Evolutionary conservation across 2,888 invertebrate species (phyloP), one percentile per base, ranked within the genome.

Genomic region (Papilio elwesi): DNA sequence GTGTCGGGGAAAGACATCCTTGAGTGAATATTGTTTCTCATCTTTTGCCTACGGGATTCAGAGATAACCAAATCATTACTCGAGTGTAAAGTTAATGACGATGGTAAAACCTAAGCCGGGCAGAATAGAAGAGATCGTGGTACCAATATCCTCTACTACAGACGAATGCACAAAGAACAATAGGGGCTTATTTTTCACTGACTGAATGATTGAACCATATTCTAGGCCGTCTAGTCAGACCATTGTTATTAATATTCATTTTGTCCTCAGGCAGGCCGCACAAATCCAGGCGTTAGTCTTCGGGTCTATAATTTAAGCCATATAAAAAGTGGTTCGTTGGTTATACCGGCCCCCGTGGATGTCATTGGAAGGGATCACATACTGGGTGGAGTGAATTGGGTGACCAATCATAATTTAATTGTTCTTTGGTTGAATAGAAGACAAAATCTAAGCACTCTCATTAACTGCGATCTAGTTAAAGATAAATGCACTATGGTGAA

Each of bases 401-500:
- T 96, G 15, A 95, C 95, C 38, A 94, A 95, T 69, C 88, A 94
- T 0, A 94, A 95, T 47, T 84, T 98, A 0, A 89, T 96, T 0
- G 96, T 97, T 0, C 94, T 97, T 7, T 98, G 98, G 96, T 92
- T 97, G 71, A 98, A 98, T 87, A 95, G 99, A 69, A 95, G 97
- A 38, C 99, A 99, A 88, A 98, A 96, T 83, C 81, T 95, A 68
- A 94, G 95, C 51, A 88, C 95, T 36, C 82, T 96, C 57, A 93
- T 95, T 13, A 90, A 95, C 43, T 97, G 97, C 83, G 88, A 94
- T 70, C 76, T 93, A 16, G 81, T 79, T 38, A 81, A 82, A 53
- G 88, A 92, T 70, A 90, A 89, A 77, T 94, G 94, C 78, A 89
- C 85, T 66, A 87, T 91, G 64, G 80, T 92, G 0, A 81, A 91